A percentile compares a stretch with the other conserved stretches of the same genome.
Conservation (phyloP, 2,888 invertebrate genomes). For the Meliscaeva auricollis region DNA sequence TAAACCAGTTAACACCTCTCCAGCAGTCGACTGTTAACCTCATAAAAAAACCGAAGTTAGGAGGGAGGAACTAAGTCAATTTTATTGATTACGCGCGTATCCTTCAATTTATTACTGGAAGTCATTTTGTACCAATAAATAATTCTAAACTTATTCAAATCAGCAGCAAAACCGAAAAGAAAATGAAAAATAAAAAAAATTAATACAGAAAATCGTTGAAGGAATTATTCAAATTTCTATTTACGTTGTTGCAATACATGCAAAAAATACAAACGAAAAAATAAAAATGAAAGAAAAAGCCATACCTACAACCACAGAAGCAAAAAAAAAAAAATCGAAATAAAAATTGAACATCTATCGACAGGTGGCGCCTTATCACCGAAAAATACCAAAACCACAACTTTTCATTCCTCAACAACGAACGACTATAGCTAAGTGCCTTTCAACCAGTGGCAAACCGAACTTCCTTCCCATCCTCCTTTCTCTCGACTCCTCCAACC, state of each 20-base stretch:
- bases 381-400: conserved; percentile 25
- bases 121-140: not conserved
- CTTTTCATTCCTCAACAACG: conserved; percentile 28
- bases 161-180: not conserved
- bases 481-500: not conserved
- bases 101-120: no score
- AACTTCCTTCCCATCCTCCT: not conserved
- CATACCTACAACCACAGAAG: conserved; percentile 22
- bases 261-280: not conserved
- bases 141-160: not conserved
- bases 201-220: not conserved
- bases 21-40: no score
- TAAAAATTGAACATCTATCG: conserved; percentile 44
- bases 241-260: no score
- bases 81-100: no score
- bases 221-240: conserved; percentile 17
- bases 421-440: not conserved
- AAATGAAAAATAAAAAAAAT: not conserved
- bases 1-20: no score
- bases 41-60: no score
- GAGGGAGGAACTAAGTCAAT: no score
- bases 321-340: not conserved
- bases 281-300: conserved; percentile 1
- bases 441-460: conserved; percentile 27
- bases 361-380: conserved; percentile 65